Evolutionary conservation across 2,797 vertebrate species (phyloP).

Genomic region (Gymnopithys bicolor): DNA sequence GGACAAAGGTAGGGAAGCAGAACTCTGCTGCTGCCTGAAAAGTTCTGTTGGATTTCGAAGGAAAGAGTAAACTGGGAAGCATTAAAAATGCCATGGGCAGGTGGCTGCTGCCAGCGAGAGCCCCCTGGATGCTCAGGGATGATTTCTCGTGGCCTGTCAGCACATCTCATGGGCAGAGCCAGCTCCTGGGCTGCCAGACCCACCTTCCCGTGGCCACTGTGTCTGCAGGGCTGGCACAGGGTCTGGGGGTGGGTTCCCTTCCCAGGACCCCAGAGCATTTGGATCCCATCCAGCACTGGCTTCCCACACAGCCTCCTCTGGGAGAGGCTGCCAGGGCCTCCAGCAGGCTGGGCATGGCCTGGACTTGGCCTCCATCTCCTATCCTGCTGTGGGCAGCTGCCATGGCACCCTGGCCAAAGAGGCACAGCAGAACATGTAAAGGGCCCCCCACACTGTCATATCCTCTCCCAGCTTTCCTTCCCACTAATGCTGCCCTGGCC

Average conservation of each 20-base stretch:
- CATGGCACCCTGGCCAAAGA: neutral
- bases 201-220: fast-evolving
- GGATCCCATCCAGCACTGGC: neutral
- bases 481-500: neutral
- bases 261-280: neutral
- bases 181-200: neutral
- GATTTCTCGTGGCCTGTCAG: neutral
- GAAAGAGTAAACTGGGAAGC: neutral
- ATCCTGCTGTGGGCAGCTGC: neutral
- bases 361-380: neutral
- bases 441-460: fast-evolving
- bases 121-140: neutral
- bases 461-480: neutral
- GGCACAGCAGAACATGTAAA: too few relatives aligned
- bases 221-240: too few relatives aligned
- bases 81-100: neutral
- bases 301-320: neutral
- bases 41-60: neutral
- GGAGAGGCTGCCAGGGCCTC: neutral
- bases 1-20: conserved; percentile 84
- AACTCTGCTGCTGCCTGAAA: neutral
- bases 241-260: neutral
- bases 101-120: neutral
- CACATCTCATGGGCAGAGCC: neutral
- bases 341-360: neutral